Base-by-base conservation (phyloP, 1,140 invertebrate genomes). In the Formica selysi region DNA sequence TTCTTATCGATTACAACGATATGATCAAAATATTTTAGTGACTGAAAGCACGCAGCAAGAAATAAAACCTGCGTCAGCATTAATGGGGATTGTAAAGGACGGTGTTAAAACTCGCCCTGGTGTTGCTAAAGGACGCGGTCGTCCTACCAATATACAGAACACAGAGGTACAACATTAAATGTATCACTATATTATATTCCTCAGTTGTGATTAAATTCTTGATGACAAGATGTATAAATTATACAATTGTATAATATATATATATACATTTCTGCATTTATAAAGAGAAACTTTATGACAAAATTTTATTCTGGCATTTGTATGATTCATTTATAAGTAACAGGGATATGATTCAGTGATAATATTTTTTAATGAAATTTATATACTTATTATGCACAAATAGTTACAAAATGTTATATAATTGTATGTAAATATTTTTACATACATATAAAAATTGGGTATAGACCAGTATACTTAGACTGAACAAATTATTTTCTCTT, bases 121-220 rank as follows among this genome's bases (percentile, higher is more conserved):
- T 59, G 57, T 87, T 73, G 88, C 86, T 70, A 93, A 89, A 92
- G 91, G 87, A 88, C 88, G 91, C 48, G 76, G 79, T 61, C 91
- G 93, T 76, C 78, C 91, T 81, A 61, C 90, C 71, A 89, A 88
- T 90, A 79, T 90, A 84, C 93, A 94, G 86, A 81, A 89, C 76
- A 91, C 92, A 90, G 94, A 95, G 94, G 94, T 95, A 95, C 90
- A 94, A 59, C 86, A 91, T 73, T 91, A 92, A 89, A 86, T n/a
- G 67, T 85, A 68, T 59, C 19, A 65, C 74, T 78, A 73, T 71
- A 41, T 64, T 71, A 22, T 73, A 83, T 83, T 59, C 57, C 57
- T 67, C 16, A 29, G n/a, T 70, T 19, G 2, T 44, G 13, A 3
- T 38, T 1, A 16, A 78, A 59, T 73, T 57, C 16, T 54, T 22